Conservation (phyloP, 2,888 invertebrate genomes). For the Scaeva pyrastri region DNA sequence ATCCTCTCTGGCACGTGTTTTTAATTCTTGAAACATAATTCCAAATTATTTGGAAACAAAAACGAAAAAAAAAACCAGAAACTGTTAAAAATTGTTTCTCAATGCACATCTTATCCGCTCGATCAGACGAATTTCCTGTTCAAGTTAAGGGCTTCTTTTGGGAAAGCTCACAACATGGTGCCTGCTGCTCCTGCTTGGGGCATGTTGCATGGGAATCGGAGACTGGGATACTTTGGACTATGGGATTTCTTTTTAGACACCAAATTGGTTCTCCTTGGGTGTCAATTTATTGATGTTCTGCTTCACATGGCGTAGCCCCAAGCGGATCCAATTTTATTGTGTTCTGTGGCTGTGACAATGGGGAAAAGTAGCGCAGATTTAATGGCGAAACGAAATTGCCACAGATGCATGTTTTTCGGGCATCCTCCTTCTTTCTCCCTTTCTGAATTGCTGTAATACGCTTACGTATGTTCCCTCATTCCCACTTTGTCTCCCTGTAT, state of each 20-base stretch:
- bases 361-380: conserved; percentile 54
- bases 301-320: conserved; percentile 10
- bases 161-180: conserved; percentile 48
- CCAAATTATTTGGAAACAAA: conserved; percentile 28
- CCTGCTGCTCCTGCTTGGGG: not conserved
- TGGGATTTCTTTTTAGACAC: conserved; percentile 19
- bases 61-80: not conserved
- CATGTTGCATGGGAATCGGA: too few species aligned
- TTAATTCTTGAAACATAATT: conserved; percentile 39
- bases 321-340: conserved; percentile 42
- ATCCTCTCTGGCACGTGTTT: conserved; percentile 52
- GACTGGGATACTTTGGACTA: not conserved
- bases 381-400: conserved; percentile 33
- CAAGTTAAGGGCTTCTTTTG: conserved; percentile 15
- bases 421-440: too few species aligned
- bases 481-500: not conserved
- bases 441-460: too few species aligned
- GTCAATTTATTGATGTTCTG: conserved; percentile 53
- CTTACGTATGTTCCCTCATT: too few species aligned
- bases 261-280: conserved; percentile 58
- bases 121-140: conserved; percentile 34
- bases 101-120: conserved; percentile 47
- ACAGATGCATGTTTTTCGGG: conserved; percentile 20
- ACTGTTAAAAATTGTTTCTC: conserved; percentile 52
- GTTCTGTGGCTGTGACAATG: conserved; percentile 43